Evolutionary conservation across 2,113 vertebrate genomes (phyloP).

Genomic region (Uropsilus gracilis): DNA sequence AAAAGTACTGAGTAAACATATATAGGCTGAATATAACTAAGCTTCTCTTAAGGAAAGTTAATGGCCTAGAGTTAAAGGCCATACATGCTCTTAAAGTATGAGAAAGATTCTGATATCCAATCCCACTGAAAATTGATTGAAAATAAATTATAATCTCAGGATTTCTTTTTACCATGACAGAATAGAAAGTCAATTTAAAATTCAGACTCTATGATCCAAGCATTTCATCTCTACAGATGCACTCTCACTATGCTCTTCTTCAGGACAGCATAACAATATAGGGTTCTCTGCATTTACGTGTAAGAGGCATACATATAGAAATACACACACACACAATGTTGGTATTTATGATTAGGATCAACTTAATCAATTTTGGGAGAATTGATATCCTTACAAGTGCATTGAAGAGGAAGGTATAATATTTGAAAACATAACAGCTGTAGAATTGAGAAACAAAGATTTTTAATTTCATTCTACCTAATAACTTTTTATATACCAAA

Average conservation of each 20-base stretch:
- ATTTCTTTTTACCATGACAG: neutral
- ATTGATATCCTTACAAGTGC: neutral
- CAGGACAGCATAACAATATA: neutral
- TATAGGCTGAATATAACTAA: neutral
- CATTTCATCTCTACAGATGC: neutral
- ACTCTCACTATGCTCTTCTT: constrained; percentile 19
- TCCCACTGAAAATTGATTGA: neutral
- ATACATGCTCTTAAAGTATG: neutral
- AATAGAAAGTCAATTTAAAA: constrained; percentile 42
- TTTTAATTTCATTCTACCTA: constrained; percentile 13
- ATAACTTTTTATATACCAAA: neutral
- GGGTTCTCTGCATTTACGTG: neutral
- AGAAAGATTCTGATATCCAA: constrained; percentile 28
- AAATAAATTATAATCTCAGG: constrained; percentile 38
- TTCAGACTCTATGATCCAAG: neutral
- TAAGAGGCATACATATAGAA: neutral
- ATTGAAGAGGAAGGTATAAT: neutral
- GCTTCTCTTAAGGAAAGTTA: no score
- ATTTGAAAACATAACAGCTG: neutral
- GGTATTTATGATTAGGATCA: neutral
- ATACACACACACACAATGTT: neutral
- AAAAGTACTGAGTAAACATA: constrained; percentile 48
- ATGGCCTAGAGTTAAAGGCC: neutral
- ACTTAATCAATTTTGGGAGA: constrained; percentile 3
- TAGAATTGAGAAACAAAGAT: constrained; percentile 22